Percentiles rank a stretch among this genome's conserved stretches.
Evolutionary conservation across 2,113 vertebrate genomes (phyloP).

Genomic region (Scatophagus argus): DNA sequence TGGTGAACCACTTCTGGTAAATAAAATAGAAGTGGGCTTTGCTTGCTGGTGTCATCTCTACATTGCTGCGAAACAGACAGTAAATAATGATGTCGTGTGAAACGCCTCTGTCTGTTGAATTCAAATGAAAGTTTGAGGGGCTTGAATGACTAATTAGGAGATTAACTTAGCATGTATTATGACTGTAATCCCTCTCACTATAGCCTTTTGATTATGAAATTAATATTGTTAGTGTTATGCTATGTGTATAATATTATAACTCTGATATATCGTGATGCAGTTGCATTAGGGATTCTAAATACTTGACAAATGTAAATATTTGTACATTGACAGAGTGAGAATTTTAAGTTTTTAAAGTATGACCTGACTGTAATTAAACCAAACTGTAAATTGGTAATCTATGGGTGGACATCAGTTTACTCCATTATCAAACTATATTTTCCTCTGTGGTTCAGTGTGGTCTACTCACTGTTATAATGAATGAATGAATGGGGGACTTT

Average conservation of each 20-base stretch:
- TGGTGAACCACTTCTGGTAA: constrained; percentile 77
- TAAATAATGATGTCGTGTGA: constrained; percentile 38
- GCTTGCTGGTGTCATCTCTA: constrained; percentile 21
- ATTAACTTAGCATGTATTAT: constrained; percentile 40
- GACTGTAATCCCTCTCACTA: constrained; percentile 41
- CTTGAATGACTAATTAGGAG: constrained; percentile 53
- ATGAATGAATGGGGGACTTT: constrained; percentile 4
- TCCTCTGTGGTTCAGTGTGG: neutral
- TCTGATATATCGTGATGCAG: neutral
- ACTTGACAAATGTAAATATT: neutral
- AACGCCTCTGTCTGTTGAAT: constrained; percentile 1
- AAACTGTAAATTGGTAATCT: neutral
- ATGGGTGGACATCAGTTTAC: neutral
- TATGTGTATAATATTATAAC: neutral
- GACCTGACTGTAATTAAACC: neutral
- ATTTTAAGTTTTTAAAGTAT: neutral
- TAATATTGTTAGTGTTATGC: constrained; percentile 24
- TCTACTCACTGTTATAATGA: constrained; percentile 18
- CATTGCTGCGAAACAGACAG: constrained; percentile 40
- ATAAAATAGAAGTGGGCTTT: constrained; percentile 61
- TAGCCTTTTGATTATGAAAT: constrained; percentile 26
- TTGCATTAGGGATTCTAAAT: neutral
- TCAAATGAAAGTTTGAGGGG: constrained; percentile 45
- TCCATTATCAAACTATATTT: constrained; percentile 12
- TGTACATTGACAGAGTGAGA: neutral